Evolutionary conservation across 2,888 invertebrate species (phyloP), one percentile per base, ranked within the genome.

Genomic region (Tiphia femorata): DNA sequence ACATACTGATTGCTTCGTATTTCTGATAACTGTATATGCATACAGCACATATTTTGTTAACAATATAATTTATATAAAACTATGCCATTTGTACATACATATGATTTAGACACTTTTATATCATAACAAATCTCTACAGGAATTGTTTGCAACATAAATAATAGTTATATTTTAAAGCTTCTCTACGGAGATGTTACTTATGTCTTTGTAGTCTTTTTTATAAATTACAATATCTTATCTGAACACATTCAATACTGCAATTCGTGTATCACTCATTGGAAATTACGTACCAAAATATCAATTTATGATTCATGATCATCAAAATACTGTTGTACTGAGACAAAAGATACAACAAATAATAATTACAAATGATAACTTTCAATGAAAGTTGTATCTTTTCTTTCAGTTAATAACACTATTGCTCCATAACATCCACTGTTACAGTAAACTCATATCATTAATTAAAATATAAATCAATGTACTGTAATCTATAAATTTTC

Each of bases 401-500:
- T 61, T 52, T 43, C n/a, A 63, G 69, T 73, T 72, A 57, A 58
- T 64, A 47, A 44, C 58, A 52, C 56, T 66, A 75, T 53, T 56
- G 61, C 62, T 74, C 62, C 74, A 67, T 61, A 58, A 72, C 64
- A 74, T 74, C 78, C 63, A 74, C 69, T 77, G 74, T 74, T 79
- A 60, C 57, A 72, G 60, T 58, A 71, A 66, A 76, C 61, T 77
- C 75, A 77, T 78, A 78, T 79, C 78, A 77, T 66, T 76, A 72
- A 66, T 65, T n/a, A 48, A 73, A 64, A 64, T 62, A 73, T 72
- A 73, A 76, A 73, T 77, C 72, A 72, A 66, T 79, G 75, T 78
- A 80, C 63, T 70, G 70, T 77, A 76, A 75, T 67, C 68, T 75
- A 76, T 73, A 76, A 78, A 77, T 81, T 81, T 83, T 82, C 80